Conservation (phyloP, 2,888 invertebrate species). For the Chymomyza caudatula region DNA sequence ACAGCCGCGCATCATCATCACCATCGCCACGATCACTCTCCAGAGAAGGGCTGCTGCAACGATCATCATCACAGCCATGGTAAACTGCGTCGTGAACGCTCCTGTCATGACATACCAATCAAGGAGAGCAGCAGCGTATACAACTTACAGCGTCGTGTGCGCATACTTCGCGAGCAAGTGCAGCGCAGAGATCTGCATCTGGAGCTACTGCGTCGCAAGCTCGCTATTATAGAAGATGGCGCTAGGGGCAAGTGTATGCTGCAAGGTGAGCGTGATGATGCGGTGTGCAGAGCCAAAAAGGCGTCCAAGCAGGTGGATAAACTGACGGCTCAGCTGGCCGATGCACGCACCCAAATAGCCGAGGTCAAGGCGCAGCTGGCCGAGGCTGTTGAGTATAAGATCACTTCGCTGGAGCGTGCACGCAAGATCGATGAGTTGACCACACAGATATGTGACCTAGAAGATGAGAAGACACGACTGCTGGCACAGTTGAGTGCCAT, state of each 20-base stretch:
- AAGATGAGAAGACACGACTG: slow-evolving; percentile 84
- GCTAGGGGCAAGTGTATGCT: slow-evolving; percentile 82
- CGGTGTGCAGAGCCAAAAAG: slow-evolving; percentile 85
- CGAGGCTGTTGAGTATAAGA: slow-evolving; percentile 93
- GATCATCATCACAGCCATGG: slow-evolving; percentile 76
- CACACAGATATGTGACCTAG: slow-evolving; percentile 88
- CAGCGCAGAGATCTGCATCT: slow-evolving; percentile 94
- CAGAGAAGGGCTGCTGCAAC: slow-evolving; percentile 62
- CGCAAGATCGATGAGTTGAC: slow-evolving; percentile 91
- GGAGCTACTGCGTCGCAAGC: slow-evolving; percentile 91
- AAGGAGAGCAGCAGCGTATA: slow-evolving; percentile 84
- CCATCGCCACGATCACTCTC: slow-evolving; percentile 29
- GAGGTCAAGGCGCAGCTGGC: slow-evolving; percentile 91
- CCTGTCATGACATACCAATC: slow-evolving; percentile 88
- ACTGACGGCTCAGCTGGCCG: slow-evolving; percentile 87
- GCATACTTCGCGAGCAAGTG: slow-evolving; percentile 91
- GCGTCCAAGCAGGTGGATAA: slow-evolving; percentile 90
- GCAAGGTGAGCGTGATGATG: slow-evolving; percentile 85
- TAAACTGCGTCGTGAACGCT: slow-evolving; percentile 86
- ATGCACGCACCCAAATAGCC: slow-evolving; percentile 88
- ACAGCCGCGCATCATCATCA: slow-evolving; percentile 22
- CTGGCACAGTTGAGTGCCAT: slow-evolving; percentile 69
- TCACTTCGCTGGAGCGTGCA: slow-evolving; percentile 89
- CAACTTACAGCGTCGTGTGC: slow-evolving; percentile 90
- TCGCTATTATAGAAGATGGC: slow-evolving; percentile 89